Base-by-base conservation (phyloP, 2,113 vertebrate genomes). In the Lontra canadensis region DNA sequence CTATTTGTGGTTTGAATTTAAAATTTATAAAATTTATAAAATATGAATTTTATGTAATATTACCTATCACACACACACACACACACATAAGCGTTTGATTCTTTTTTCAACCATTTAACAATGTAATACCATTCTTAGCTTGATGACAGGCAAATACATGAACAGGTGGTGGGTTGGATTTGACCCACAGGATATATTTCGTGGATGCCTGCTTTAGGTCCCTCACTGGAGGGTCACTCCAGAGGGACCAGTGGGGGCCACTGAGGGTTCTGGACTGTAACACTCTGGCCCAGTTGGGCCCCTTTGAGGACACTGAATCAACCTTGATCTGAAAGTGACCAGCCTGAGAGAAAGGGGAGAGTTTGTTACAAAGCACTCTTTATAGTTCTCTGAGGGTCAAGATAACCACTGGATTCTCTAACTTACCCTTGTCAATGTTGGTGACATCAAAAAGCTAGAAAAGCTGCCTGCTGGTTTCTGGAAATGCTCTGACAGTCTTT, bases 81-180 rank as follows among this genome's bases (percentile, higher is more conserved):
- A 39, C 20, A 73, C 69, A 39, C 69, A 74, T 6, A 57, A 36
- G 21, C 9, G 31, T 86, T 80, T 52, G 29, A 63, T 89, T 93
- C 57, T 74, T 61, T 96, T 93, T 83, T 73, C 31, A 73, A 49
- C 12, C 17, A 20, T 59, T 94, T 80, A 71, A 93, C 92, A 94
- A 85, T 61, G 18, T 61, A 73, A 83, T 84, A 90, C 21, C n/a
- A 71, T 83, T 87, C n/a, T 39, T 71, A 74, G 49, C 47, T 96
- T 74, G 36, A 55, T 84, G 86, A 18, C 52, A 26, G 80, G 18
- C 34, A 94, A 90, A 86, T 31, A 36, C 39, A 59, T 69, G 95
- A 52, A 12, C 15, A 95, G 39, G 7, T 36, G 2, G 23, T 57
- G 31, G 61, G 10, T 17, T 9, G 18, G 44, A 91, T 23, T 78